Evolutionary conservation across 2,888 invertebrate species (phyloP), one percentile per base, ranked within the genome.

Genomic region (Nomada flava): DNA sequence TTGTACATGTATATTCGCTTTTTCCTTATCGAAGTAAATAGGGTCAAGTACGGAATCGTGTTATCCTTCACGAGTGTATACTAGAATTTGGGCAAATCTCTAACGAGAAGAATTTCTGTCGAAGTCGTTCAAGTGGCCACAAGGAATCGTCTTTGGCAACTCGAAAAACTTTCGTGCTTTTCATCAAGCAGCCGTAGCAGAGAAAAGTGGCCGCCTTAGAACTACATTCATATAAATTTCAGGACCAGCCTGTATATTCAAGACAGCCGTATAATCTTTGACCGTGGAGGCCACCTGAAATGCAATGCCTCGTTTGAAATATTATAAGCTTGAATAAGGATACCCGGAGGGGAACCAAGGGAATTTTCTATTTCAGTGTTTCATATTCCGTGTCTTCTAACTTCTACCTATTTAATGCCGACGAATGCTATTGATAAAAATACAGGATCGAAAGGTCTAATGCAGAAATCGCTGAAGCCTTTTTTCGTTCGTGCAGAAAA

Each of bases 191-290:
- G 50, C 50, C 50, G 36, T 23, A 59, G 50, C 59, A 59, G n/a
- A 10, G 10, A 47, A n/a, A 15, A 67, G 59, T n/a, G 57, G 67
- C 47, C 65, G 57, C 36, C 73, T n/a, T 44, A 36, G n/a, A 55
- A 50, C n/a, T 72, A 44, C 36, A 59, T 59, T 74, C 67, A 52
- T 67, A 74, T 67, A 67, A 74, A 74, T 74, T 74, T 74, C 59
- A 74, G 74, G 57, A 69, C 44, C 36, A 67, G 47, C 47, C 36
- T 59, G 59, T 67, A 59, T 29, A 59, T 59, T 59, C 50, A 50
- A 57, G 67, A 73, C 55, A 57, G 59, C 36, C 36, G 47, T 64
- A 18, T 59, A 36, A 67, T 67, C 67, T 74, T 36, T 23, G 59
- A 59, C 65, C 65, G 20, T 20, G 11, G 29, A 7, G 36, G 18